Evolutionary conservation across 2,113 vertebrate genomes (phyloP).

Genomic region (Perognathus longimembris): DNA sequence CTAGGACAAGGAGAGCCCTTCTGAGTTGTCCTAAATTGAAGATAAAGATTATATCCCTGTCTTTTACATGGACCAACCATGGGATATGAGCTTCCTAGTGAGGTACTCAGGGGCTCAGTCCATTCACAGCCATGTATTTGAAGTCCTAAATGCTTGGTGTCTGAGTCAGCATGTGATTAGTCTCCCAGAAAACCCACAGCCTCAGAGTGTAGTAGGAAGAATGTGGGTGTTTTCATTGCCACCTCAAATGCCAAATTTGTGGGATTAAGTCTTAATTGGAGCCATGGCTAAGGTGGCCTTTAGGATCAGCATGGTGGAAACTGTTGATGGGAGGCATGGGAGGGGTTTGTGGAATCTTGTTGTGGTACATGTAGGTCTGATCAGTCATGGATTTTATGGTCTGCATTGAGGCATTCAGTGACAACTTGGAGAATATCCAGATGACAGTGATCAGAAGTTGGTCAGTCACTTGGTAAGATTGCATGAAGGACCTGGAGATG

Average conservation of each 20-base stretch:
- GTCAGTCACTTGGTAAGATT: not conserved
- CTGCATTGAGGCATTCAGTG: not conserved
- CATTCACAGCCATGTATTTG: rapidly evolving
- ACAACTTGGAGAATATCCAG: not conserved
- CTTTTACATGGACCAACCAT: not conserved
- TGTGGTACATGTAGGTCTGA: not conserved
- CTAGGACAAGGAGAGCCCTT: not conserved
- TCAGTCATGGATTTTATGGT: not conserved
- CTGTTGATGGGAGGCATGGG: rapidly evolving
- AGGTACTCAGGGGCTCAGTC: not conserved
- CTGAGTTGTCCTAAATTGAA: not conserved
- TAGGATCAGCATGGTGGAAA: not conserved
- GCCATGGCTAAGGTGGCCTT: rapidly evolving
- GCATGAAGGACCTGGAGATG: not conserved
- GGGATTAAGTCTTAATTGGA: not conserved
- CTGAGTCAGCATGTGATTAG: too few relatives aligned
- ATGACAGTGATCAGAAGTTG: not conserved
- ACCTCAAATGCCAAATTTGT: not conserved
- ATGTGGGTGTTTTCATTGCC: rapidly evolving
- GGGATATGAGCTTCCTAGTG: not conserved
- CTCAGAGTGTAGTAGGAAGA: rapidly evolving
- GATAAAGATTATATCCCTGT: not conserved
- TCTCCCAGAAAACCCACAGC: not conserved
- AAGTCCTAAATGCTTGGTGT: not conserved
- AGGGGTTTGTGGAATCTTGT: not conserved